Evolutionary conservation across 2,797 vertebrate species (phyloP), one percentile per base, ranked within the genome.

Genomic region (Apodemus agrarius): DNA sequence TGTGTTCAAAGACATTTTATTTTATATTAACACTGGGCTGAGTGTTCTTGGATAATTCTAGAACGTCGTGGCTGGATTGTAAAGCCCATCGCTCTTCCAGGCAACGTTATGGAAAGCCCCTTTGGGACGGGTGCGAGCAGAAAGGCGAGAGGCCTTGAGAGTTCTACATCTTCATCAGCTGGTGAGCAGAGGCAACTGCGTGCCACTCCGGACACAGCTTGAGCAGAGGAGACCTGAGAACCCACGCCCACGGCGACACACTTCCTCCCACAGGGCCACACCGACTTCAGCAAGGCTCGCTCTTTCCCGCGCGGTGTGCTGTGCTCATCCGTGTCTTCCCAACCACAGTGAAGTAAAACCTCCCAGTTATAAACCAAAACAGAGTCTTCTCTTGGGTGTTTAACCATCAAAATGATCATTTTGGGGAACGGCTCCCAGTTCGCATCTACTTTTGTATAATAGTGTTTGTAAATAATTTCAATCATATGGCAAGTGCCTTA

Each of bases 1-100:
- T 29, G 21, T 78, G 61, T 94, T 95, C 49, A 46, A 96, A 91
- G 90, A 31, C 54, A n/a, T 74, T 87, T 46, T 82, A 54, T 79
- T 96, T 83, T 96, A 29, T 74, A 46, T 79, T 83, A 59, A 84
- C 81, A 82, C 54, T 2, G 3, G 26, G 16, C 29, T 59, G 26
- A 63, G 13, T 4, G 21, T 14, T n/a, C 85, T 79, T 89, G 29
- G 43, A 49, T 59, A 37, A 1, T 46, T 83, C 67, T 65, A 81
- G 37, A 81, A 54, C 69, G 69, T 75, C 81, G 29, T 5, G 8
- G 6, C 52, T 92, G 78, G 67, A 86, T 86, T 95, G 90, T 63
- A 85, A 61, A 92, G 37, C 4, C 31, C 29, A 3, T 79, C 57
- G 29, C 0, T 79, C 29, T 79, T 72, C n/a, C 37, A 34, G 34